Evolutionary conservation across 2,113 vertebrate species (phyloP).

Genomic region (Mungos mungo): DNA sequence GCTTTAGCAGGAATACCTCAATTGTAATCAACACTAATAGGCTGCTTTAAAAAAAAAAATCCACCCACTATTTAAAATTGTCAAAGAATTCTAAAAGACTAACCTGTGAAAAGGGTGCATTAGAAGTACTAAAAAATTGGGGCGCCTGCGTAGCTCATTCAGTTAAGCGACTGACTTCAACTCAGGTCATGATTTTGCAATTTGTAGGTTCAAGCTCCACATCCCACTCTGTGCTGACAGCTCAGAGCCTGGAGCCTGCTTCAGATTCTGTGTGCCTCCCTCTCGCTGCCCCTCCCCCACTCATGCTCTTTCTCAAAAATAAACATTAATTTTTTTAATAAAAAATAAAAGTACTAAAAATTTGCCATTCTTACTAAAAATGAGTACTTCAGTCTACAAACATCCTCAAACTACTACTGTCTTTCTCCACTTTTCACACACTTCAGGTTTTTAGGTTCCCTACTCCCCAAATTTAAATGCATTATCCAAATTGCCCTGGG

Average conservation of each 20-base stretch:
- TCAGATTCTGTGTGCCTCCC: no score
- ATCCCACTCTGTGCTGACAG: no score
- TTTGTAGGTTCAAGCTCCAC: no score
- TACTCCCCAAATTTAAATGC: conserved; percentile 20
- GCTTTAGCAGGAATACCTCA: background rate
- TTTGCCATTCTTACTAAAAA: background rate
- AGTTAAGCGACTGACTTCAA: no score
- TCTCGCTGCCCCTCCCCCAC: no score
- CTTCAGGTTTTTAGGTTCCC: background rate
- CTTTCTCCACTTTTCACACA: background rate
- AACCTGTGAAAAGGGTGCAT: background rate
- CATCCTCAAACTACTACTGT: background rate
- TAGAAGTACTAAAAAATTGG: background rate
- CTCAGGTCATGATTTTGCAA: no score
- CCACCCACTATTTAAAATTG: background rate
- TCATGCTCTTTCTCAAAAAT: no score
- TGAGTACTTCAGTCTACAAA: background rate
- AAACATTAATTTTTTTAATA: no score
- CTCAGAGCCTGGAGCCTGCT: no score
- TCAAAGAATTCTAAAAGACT: background rate
- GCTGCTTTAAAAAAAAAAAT: background rate
- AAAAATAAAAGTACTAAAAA: background rate
- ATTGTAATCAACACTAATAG: conserved; percentile 1
- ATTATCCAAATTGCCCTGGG: background rate
- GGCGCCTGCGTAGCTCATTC: no score